Evolutionary conservation across 2,113 vertebrate genomes (phyloP).

Genomic region (Archocentrus centrarchus): DNA sequence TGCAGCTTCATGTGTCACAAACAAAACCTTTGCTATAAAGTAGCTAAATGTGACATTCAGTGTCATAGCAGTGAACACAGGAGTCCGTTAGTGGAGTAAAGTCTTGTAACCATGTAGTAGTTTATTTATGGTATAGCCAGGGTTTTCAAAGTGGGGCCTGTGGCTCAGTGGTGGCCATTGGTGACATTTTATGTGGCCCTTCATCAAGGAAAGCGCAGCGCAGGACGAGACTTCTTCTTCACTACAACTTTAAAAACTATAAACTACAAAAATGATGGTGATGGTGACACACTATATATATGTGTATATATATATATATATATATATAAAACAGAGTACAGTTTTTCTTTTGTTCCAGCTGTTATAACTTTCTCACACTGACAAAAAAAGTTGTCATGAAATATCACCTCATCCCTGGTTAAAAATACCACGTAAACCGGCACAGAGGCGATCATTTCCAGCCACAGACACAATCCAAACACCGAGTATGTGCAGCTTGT

Average conservation of each 20-base stretch:
- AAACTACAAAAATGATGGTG: too few relatives aligned
- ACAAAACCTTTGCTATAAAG: not conserved
- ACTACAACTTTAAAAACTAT: not conserved
- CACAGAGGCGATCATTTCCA: too few relatives aligned
- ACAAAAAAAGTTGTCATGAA: too few relatives aligned
- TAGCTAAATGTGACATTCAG: not conserved
- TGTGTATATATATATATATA: too few relatives aligned
- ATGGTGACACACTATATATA: too few relatives aligned
- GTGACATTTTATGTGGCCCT: not conserved
- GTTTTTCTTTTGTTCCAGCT: too few relatives aligned
- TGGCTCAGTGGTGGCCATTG: not conserved
- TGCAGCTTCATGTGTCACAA: not conserved
- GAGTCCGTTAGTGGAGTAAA: not conserved
- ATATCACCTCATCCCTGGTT: too few relatives aligned
- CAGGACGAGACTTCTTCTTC: not conserved
- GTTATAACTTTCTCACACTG: too few relatives aligned
- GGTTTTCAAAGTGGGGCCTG: not conserved
- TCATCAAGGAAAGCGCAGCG: not conserved
- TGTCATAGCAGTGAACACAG: fast-evolving
- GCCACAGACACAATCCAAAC: too few relatives aligned
- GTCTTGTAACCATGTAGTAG: fast-evolving
- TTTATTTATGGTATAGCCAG: not conserved
- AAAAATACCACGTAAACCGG: too few relatives aligned
- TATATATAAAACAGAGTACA: too few relatives aligned
- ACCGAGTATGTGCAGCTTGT: fast-evolving